Base-by-base conservation (phyloP, 2,797 vertebrate species). In the Centropyge bicolor region DNA sequence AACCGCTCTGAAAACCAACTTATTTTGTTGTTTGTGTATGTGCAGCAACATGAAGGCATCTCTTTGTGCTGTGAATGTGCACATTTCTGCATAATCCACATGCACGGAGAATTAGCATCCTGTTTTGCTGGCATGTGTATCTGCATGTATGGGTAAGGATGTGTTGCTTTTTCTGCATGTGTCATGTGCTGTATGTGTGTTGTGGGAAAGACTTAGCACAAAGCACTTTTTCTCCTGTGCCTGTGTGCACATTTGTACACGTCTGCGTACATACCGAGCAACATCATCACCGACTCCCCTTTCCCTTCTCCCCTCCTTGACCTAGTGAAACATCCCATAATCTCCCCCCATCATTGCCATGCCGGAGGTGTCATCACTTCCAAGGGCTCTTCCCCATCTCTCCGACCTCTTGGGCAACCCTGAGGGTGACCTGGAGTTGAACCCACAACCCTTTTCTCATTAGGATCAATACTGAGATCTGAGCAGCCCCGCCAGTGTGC, bases 381-480 rank as follows among this genome's bases (percentile, higher is more conserved):
- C 92, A 93, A 93, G 81, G 86, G 88, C 69, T 90, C 81, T 87
- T 84, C 86, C 83, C 74, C 72, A 88, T 88, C 86, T 76, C 57
- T 68, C 76, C 74, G 82, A 91, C 91, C 93, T 91, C 82, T 56
- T 75, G 81, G 82, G 88, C 89, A 91, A 92, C 90, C 91, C 91
- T 45, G 49, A 87, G 90, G 93, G 59, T 91, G 91, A 93, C 93
- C 93, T 85, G 80, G 87, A 91, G 86, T 90, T 94, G 93, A 94
- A 94, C 93, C 83, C 10, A 24, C 86, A 90, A 91, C 92, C 90
- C 77, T 86, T 87, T 87, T 84, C 86, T 88, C 93, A 86, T 86
- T 84, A 74, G 88, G 88, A 94, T 94, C 91, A 89, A 93, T 93
- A 91, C 57, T 61, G 78, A 94, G 93, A 94, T 94, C 92, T 92